A percentile compares a stretch with the other conserved stretches of the same genome.
These are phyloP conservation scores for Gymnoscopelus microlampas DNA, from an alignment of 2,797 vertebrate genomes.

Conservation along the genomic window DNA sequence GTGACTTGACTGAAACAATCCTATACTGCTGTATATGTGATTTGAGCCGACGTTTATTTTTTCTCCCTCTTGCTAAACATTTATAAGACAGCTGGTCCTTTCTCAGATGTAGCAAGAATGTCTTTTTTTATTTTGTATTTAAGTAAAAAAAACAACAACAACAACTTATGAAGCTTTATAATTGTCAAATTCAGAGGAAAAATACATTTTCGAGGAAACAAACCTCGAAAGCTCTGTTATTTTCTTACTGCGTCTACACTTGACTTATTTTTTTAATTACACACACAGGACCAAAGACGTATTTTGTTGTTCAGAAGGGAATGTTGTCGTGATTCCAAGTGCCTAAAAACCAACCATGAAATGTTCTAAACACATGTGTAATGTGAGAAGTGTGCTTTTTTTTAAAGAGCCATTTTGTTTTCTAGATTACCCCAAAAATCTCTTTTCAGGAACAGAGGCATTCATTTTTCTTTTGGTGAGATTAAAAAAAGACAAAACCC, in stretches of 20 bases:
- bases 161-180: conserved; percentile 60
- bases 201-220: conserved; percentile 64
- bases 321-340: conserved; percentile 81
- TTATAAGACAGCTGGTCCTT: conserved; percentile 78
- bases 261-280: conserved; percentile 61
- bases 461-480: conserved; percentile 70
- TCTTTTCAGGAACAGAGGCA: conserved; percentile 78
- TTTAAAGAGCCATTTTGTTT: conserved; percentile 59
- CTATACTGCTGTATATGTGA: conserved; percentile 82
- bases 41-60: conserved; percentile 71
- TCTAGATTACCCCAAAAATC: conserved; percentile 72
- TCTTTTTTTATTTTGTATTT: conserved; percentile 58
- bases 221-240: conserved; percentile 61
- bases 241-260: conserved; percentile 73
- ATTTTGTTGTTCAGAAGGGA: conserved; percentile 74
- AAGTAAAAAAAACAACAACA: conserved; percentile 51
- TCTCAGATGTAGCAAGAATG: conserved; percentile 77
- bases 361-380: conserved; percentile 72
- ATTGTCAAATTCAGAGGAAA: conserved; percentile 35
- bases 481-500: conserved; percentile 77
- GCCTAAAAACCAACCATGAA: conserved; percentile 78
- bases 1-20: conserved; percentile 77
- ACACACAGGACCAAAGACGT: conserved; percentile 83
- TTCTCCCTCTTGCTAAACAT: conserved; percentile 68
- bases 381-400: conserved; percentile 70